Percentiles rank a stretch among this genome's conserved stretches.
These are phyloP conservation scores for Lycodopsis pacificus DNA, from an alignment of 2,797 vertebrate species.

Conservation along the genomic window DNA sequence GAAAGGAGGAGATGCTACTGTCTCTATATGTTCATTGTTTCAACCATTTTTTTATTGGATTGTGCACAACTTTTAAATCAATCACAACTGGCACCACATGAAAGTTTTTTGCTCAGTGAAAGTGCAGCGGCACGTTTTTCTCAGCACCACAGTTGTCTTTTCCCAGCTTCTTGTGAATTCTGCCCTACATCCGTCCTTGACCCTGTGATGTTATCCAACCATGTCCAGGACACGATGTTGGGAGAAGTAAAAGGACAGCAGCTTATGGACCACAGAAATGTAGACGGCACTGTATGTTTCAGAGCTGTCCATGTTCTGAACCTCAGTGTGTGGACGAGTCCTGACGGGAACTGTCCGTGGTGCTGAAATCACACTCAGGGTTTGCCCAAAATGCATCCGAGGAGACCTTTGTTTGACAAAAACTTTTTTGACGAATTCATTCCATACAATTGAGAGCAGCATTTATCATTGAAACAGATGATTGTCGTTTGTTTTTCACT, in stretches of 20 bases:
- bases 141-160: not conserved
- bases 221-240: too few relatives aligned
- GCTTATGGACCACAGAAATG: too few relatives aligned
- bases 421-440: not conserved
- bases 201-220: not conserved
- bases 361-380: slow-evolving; percentile 20
- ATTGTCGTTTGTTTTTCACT: not conserved
- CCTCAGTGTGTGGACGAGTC: not conserved
- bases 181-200: not conserved
- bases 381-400: not conserved
- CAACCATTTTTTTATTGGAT: not conserved
- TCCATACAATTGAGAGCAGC: not conserved
- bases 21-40: not conserved
- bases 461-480: not conserved
- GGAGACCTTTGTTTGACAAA: not conserved
- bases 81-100: not conserved
- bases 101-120: not conserved
- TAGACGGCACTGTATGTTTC: accelerated
- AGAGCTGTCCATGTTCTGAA: slow-evolving; percentile 27
- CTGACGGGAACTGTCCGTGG: slow-evolving; percentile 9
- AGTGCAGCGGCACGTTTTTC: not conserved
- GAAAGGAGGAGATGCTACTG: not conserved
- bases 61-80: not conserved
- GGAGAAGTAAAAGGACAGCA: not conserved
- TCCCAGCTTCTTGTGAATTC: not conserved